Evolutionary conservation across 2,797 vertebrate genomes (phyloP).

Genomic region (Oryzias dopingdopingensis): DNA sequence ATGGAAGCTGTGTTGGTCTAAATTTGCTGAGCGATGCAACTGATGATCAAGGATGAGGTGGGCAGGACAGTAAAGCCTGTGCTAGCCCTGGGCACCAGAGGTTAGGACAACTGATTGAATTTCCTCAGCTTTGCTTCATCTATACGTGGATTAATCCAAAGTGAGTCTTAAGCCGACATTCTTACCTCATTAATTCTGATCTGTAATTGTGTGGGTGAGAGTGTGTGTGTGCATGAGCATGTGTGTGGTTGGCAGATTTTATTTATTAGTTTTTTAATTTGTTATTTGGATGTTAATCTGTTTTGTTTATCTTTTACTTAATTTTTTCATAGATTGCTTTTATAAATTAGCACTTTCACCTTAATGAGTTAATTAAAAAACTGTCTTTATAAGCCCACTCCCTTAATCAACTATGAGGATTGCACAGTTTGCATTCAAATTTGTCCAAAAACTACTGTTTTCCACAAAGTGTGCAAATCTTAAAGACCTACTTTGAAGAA

Average conservation of each 20-base stretch:
- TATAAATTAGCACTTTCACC: no score
- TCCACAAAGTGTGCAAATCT: no score
- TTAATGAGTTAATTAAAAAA: no score
- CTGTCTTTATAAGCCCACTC: no score
- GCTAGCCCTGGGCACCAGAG: conserved; percentile 48
- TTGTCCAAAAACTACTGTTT: no score
- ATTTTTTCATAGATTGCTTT: no score
- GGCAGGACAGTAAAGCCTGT: conserved; percentile 30
- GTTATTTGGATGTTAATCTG: conserved; percentile 49
- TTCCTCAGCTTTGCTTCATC: conserved; percentile 57
- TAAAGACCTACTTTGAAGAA: no score
- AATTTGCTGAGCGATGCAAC: conserved; percentile 22
- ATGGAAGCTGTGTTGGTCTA: conserved; percentile 32
- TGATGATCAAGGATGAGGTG: conserved; percentile 38
- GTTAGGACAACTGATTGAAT: conserved; percentile 67
- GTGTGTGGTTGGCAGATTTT: not conserved
- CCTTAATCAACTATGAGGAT: no score
- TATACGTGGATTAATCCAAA: conserved; percentile 65
- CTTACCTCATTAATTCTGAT: conserved; percentile 58
- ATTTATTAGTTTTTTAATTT: conserved; percentile 37
- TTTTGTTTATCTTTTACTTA: conserved; percentile 61
- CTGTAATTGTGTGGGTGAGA: conserved; percentile 13
- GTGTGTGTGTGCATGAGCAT: conserved; percentile 3
- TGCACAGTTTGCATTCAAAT: no score
- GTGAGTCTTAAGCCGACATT: conserved; percentile 50